phyloP scores from a whole-genome alignment of 92 coral and sea anemone species.

The Zoanthus sansibaricus region DNA sequence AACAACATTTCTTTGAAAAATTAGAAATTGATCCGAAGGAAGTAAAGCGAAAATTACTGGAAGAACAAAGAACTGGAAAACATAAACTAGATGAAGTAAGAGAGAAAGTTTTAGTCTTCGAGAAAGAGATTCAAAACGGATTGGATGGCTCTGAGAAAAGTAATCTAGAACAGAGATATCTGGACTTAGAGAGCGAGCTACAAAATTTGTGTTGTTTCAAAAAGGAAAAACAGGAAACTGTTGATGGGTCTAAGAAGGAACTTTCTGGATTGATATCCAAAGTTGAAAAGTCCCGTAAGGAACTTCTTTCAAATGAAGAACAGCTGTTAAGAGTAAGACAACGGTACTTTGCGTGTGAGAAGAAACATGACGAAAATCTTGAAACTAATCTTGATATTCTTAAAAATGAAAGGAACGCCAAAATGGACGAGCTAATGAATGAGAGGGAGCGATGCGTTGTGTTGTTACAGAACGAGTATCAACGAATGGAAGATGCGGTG shows the following conservation, averaged over 20 bases:
- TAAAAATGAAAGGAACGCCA: constrained; percentile 65
- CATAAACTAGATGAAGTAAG: constrained; percentile 22
- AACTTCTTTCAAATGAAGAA: constrained; percentile 74
- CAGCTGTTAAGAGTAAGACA: constrained; percentile 72
- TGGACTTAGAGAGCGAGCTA: constrained; percentile 47
- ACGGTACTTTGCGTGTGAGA: constrained; percentile 64
- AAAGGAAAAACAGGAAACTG: constrained; percentile 69
- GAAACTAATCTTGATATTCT: constrained; percentile 76
- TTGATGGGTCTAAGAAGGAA: constrained; percentile 61
- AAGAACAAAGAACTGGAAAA: constrained; percentile 27
- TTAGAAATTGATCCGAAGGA: constrained; percentile 58
- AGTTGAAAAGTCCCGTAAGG: constrained; percentile 69
- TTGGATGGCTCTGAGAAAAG: constrained; percentile 38
- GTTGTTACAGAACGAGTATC: constrained; percentile 70
- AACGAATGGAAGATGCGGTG: constrained; percentile 68
- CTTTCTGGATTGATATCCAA: constrained; percentile 66
- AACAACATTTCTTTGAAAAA: constrained; percentile 52
- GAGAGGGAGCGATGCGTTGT: constrained; percentile 72
- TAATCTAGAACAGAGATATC: constrained; percentile 30
- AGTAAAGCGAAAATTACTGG: constrained; percentile 48
- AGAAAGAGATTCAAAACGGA: constrained; percentile 29
- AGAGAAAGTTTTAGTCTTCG: constrained; percentile 24
- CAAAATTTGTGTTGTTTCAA: constrained; percentile 59
- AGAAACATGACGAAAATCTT: constrained; percentile 77
- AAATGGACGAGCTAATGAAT: constrained; percentile 64